Base-by-base conservation (phyloP, 2,888 invertebrate genomes). In the Standfussiana lucernea region DNA sequence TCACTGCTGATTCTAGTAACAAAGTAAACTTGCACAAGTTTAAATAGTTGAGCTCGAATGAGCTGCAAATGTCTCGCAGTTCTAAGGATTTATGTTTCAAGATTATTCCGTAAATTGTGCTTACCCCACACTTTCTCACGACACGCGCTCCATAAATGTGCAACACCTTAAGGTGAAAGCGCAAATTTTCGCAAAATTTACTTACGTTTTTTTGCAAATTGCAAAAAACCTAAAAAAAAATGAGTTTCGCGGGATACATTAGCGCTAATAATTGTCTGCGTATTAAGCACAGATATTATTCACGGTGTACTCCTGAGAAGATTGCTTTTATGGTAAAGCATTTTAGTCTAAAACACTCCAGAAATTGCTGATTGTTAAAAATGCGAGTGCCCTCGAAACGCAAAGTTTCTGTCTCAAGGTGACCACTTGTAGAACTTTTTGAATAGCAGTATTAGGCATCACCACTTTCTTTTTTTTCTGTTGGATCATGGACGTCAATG, bases 351-450 rank as follows among this genome's bases (percentile, higher is more conserved):
- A 59, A n/a, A 28, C 42, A 70, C 67, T 84, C 18, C 15, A 72
- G 85, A 75, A 77, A 67, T n/a, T 47, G 70, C 61, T 68, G 74
- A 75, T 75, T 74, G n/a, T 68, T 75, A 35, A 77, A 72, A 84
- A 73, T 59, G 62, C 42, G 62, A 83, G 62, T 42, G 47, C 61
- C 62, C 71, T 81, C 37, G 40, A 70, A 79, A 72, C 42, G 35
- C 13, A 76, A 75, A 82, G 68, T 72, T 82, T 86, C 75, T 24
- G 50, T 61, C 56, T 80, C 66, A 80, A 77, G 72, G 68, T 80
- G 79, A 77, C 77, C 73, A 77, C 87, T 84, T 86, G 74, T 77
- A 65, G 65, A 86, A 77, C 68, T 83, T 80, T 77, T 70, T 85
- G 64, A 76, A 76, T 72, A 61, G 28, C 72, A 68, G 37, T 61